Base-by-base conservation (phyloP, 2,888 invertebrate species). In the Lasiommata megera region DNA sequence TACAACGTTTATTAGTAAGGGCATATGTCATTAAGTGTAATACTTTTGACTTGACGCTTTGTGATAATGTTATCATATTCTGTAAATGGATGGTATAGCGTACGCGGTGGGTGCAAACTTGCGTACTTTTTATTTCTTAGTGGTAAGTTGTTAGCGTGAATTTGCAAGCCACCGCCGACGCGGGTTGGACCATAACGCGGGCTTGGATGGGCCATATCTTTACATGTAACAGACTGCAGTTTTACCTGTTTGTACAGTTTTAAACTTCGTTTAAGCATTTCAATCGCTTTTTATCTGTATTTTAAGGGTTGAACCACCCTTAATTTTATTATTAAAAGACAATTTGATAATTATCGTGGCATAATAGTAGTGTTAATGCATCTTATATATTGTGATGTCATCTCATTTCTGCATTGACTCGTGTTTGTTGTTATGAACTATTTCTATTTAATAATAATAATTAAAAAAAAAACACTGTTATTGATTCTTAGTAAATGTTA, bases 341-440 rank as follows among this genome's bases (percentile, higher is more conserved):
- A 76, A 73, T 77, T 76, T 76, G 71, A 73, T n/a, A 58, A 66
- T 76, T 72, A 74, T 77, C 76, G 68, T 76, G 73, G 73, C 72
- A 74, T 72, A 68, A 67, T 67, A 71, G 61, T 73, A 71, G 67
- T 67, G 61, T 60, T 71, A 65, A 61, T 68, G 61, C 63, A 58
- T 63, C 58, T 64, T 58, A 59, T 54, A 66, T 46, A 43, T 34
- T 67, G 66, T 67, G 66, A 68, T 66, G 52, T 65, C 59, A 64
- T 68, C 63, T 69, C 65, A 60, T 67, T 62, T 55, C 57, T 60
- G 46, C 58, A 60, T 70, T 66, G 72, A 70, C 68, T 68, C 68
- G 62, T 60, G 62, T 61, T 61, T 68, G 61, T 68, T 68, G 65
- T 73, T 73, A 66, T 69, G 70, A 67, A 62, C n/a, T 36, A 43